A percentile compares a stretch with the other conserved stretches of the same genome.
Evolutionary conservation across 2,888 invertebrate species (phyloP).

Genomic region (Drosophila phalerata): DNA sequence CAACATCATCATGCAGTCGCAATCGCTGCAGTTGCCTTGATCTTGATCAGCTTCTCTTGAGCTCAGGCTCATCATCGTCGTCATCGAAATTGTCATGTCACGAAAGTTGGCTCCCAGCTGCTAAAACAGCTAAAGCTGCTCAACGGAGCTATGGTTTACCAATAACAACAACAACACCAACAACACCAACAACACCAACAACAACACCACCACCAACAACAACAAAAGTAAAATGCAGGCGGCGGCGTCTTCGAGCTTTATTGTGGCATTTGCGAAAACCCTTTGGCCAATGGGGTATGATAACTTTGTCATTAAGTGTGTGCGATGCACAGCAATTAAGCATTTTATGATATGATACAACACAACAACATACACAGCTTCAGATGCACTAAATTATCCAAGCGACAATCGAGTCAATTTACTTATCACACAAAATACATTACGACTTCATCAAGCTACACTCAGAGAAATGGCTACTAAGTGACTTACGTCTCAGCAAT

Average conservation of each 20-base stretch:
- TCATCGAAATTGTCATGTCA: slow-evolving; percentile 81
- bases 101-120: slow-evolving; percentile 78
- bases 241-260: slow-evolving; percentile 65
- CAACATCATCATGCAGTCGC: slow-evolving; percentile 77
- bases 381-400: slow-evolving; percentile 13
- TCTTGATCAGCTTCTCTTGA: slow-evolving; percentile 60
- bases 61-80: slow-evolving; percentile 73
- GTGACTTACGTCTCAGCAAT: background rate
- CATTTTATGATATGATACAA: slow-evolving; percentile 19
- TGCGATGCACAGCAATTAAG: slow-evolving; percentile 48
- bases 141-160: slow-evolving; percentile 22
- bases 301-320: slow-evolving; percentile 59
- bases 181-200: background rate
- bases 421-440: slow-evolving; percentile 14
- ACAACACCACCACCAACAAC: slow-evolving; percentile 10
- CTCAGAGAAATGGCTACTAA: background rate
- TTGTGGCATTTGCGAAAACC: slow-evolving; percentile 63
- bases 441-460: slow-evolving; percentile 14
- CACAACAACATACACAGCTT: background rate
- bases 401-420: slow-evolving; percentile 20
- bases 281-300: slow-evolving; percentile 58
- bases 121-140: slow-evolving; percentile 51
- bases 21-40: slow-evolving; percentile 56
- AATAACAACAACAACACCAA: slow-evolving; percentile 33
- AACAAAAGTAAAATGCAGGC: slow-evolving; percentile 25